Evolutionary conservation across 2,113 vertebrate species (phyloP), one percentile per base, ranked within the genome.

Genomic region (Hypomesus transpacificus): DNA sequence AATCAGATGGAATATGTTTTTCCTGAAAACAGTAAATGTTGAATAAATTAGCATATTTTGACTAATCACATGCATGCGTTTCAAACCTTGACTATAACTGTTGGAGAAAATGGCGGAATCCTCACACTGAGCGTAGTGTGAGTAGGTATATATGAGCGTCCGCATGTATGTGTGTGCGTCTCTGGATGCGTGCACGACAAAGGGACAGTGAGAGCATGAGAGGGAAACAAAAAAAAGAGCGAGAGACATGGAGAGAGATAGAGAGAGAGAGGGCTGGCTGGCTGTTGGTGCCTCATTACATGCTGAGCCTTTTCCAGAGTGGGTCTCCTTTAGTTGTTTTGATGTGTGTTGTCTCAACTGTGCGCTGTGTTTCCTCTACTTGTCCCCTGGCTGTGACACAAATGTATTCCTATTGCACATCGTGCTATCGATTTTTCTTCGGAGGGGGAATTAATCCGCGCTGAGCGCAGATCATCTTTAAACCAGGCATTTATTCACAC

Each of bases 351-450:
- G 78, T 82, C 69, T 66, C 68, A 87, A 76, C 71, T 65, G 81
- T 67, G 68, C 64, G 64, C 64, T 60, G 66, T 81, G 66, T 81
- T 84, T 79, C 75, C 71, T 24, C 71, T 63, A 69, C 69, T 69
- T 57, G 70, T 75, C 79, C 76, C 74, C 66, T 68, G 22, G 74
- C 76, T 72, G 84, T 81, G 87, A 87, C 83, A 82, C 79, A 85
- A 91, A 87, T 87, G 81, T 87, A 91, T 89, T 90, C 88, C 71
- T 78, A 68, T 81, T 66, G 75, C 84, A 83, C 77, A 65, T 31
- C 17, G 73, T 20, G 65, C 64, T 87, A 91, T 91, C 80, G 90
- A 92, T 90, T 90, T 81, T 71, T 69, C 74, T 79, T 82, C 57
- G 69, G 76, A 79, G 76, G 80, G 81, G 80, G 87, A 89, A 88